Conservation (phyloP, 2,797 vertebrate genomes). For the Naso thynnoides region DNA sequence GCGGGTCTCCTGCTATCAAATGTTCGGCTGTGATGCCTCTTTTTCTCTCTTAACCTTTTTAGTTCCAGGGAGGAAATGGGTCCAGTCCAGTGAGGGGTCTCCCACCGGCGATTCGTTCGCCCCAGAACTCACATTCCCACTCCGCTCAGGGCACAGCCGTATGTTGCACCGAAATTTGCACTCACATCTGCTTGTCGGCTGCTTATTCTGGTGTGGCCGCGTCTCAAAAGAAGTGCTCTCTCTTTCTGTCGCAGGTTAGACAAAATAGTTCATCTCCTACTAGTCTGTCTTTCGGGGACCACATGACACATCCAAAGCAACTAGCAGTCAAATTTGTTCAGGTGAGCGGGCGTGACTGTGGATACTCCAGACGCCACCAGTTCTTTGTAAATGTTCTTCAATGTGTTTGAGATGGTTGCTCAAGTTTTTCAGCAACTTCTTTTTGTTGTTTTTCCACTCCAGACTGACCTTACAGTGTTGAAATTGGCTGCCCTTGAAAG, state of each 20-base stretch:
- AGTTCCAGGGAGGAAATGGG: conserved; percentile 98
- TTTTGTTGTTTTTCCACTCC: conserved; percentile 45
- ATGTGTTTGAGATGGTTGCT: neutral
- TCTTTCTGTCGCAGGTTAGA: conserved; percentile 87
- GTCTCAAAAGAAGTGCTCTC: conserved; percentile 16
- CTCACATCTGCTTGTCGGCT: neutral
- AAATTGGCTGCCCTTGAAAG: conserved; percentile 98
- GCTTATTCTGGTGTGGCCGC: neutral
- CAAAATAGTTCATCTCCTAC: conserved; percentile 98
- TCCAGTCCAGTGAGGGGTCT: conserved; percentile 97
- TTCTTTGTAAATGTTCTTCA: neutral
- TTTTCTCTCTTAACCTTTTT: conserved; percentile 32
- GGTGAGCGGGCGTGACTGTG: conserved; percentile 79
- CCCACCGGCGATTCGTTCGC: conserved; percentile 94
- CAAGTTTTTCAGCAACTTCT: conserved; percentile 3
- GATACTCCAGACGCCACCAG: neutral
- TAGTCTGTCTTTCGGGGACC: conserved; percentile 96
- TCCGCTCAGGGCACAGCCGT: conserved; percentile 95
- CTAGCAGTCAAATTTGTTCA: conserved; percentile 95
- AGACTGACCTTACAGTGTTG: conserved; percentile 98
- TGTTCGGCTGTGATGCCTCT: conserved; percentile 29
- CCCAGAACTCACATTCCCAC: conserved; percentile 98
- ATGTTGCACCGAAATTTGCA: conserved; percentile 67
- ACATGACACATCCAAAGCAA: conserved; percentile 94
- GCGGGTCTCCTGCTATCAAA: conserved; percentile 25